Conservation (phyloP, 2,888 invertebrate species). For the Acanthosepion pharaonis region DNA sequence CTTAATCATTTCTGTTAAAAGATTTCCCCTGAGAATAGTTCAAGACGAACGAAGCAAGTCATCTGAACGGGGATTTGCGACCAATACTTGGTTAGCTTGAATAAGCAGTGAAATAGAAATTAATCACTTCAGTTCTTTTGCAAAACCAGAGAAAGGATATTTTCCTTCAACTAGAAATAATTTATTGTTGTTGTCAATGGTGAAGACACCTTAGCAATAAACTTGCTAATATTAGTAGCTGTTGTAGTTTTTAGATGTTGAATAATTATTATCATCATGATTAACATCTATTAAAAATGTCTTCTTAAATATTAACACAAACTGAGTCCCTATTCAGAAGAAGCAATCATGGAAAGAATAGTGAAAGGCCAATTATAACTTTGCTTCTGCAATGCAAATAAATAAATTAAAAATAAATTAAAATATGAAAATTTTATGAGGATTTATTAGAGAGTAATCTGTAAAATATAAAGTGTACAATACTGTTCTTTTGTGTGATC, state of each 20-base stretch:
- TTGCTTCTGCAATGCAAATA: too few species aligned
- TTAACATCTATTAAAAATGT: too few species aligned
- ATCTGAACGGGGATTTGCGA: background rate
- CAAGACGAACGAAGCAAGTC: background rate
- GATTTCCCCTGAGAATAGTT: background rate
- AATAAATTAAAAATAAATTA: too few species aligned
- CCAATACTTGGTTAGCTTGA: background rate
- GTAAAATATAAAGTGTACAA: too few species aligned
- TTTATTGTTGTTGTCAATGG: background rate
- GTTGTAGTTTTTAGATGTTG: background rate
- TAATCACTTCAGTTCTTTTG: background rate
- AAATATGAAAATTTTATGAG: too few species aligned
- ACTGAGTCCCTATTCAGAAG: too few species aligned
- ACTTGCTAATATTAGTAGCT: background rate
- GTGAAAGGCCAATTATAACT: too few species aligned
- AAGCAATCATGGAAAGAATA: too few species aligned
- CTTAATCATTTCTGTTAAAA: background rate
- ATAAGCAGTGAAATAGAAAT: background rate
- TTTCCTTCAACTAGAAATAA: slow-evolving; percentile 15
- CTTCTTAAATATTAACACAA: too few species aligned
- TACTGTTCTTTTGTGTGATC: too few species aligned
- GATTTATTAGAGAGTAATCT: too few species aligned
- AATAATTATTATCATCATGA: too few species aligned
- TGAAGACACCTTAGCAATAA: background rate
- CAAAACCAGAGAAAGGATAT: background rate